Percentiles rank a stretch among this genome's conserved stretches.
Conservation (phyloP, 1,140 invertebrate genomes). For the Philotrypesis tridentata region DNA sequence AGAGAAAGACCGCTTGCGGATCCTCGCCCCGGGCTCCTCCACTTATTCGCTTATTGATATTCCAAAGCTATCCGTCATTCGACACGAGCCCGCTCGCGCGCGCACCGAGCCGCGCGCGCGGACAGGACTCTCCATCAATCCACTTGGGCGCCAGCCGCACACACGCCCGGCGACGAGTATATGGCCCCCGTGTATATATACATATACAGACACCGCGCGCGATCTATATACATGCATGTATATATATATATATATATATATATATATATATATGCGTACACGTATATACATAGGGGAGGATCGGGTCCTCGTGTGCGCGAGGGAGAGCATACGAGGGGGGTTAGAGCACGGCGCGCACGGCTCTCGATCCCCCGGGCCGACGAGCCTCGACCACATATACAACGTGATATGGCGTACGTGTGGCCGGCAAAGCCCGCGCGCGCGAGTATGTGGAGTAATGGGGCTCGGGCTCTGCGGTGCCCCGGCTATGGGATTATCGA, state of each 20-base stretch:
- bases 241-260: too few relatives aligned
- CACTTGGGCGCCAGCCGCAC: constrained; percentile 49
- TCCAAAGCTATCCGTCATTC: constrained; percentile 48
- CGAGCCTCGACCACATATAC: constrained; percentile 7
- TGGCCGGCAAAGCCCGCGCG: constrained; percentile 51
- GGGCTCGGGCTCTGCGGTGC: constrained; percentile 58
- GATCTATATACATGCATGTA: too few relatives aligned
- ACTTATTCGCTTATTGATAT: constrained; percentile 51
- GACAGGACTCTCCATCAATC: constrained; percentile 62
- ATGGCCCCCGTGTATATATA: too few relatives aligned
- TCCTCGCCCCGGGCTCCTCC: not conserved
- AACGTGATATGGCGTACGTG: constrained; percentile 1
- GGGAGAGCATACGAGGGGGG: too few relatives aligned
- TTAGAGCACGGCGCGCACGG: too few relatives aligned
- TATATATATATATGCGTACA: too few relatives aligned
- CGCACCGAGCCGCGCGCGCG: constrained; percentile 50
- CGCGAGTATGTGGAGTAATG: constrained; percentile 53
- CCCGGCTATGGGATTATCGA: constrained; percentile 61
- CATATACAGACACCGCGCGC: too few relatives aligned
- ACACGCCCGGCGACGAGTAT: constrained; percentile 52
- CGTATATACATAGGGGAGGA: not conserved
- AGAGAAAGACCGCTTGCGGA: too few relatives aligned
- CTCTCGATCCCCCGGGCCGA: not conserved
- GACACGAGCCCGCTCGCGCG: constrained; percentile 46
- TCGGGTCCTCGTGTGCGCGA: not conserved